Percentiles rank a stretch among this genome's conserved stretches.
These are phyloP conservation scores for Austrolebias charrua DNA, from an alignment of 2,797 vertebrate genomes.

Conservation along the genomic window DNA sequence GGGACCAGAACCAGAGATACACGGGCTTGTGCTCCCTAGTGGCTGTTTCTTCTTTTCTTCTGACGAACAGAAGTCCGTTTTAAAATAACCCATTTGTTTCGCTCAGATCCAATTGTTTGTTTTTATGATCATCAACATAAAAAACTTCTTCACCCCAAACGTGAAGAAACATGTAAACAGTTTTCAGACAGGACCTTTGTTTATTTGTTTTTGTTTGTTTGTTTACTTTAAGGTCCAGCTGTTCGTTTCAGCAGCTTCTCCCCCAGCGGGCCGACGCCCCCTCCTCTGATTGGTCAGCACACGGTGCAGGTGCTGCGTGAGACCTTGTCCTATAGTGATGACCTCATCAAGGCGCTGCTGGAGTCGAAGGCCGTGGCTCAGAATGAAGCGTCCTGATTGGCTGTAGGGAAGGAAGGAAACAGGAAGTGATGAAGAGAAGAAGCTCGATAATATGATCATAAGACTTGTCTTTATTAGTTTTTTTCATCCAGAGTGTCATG, in stretches of 20 bases:
- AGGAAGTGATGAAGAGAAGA: not conserved
- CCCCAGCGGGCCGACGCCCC: conserved; percentile 39
- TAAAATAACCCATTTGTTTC: too few relatives aligned
- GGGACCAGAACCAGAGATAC: too few relatives aligned
- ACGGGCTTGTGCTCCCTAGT: too few relatives aligned
- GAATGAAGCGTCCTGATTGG: conserved; percentile 49
- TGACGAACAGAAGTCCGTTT: too few relatives aligned
- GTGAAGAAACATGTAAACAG: too few relatives aligned
- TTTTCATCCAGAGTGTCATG: not conserved
- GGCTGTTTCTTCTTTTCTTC: too few relatives aligned
- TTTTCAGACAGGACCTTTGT: too few relatives aligned
- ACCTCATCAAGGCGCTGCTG: conserved; percentile 58
- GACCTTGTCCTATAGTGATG: conserved; percentile 54
- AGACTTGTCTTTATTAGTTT: not conserved
- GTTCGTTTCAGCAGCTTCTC: conserved; percentile 65
- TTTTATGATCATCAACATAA: too few relatives aligned
- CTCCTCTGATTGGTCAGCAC: conserved; percentile 73
- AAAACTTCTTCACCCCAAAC: too few relatives aligned
- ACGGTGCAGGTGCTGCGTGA: conserved; percentile 65
- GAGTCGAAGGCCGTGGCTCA: conserved; percentile 50
- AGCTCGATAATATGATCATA: not conserved
- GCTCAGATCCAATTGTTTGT: too few relatives aligned
- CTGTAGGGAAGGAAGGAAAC: not conserved
- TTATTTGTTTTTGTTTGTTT: too few relatives aligned
- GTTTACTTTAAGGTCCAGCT: conserved; percentile 55